Base-by-base conservation (phyloP, 2,888 invertebrate genomes). In the Pseudolycoriella hygida region DNA sequence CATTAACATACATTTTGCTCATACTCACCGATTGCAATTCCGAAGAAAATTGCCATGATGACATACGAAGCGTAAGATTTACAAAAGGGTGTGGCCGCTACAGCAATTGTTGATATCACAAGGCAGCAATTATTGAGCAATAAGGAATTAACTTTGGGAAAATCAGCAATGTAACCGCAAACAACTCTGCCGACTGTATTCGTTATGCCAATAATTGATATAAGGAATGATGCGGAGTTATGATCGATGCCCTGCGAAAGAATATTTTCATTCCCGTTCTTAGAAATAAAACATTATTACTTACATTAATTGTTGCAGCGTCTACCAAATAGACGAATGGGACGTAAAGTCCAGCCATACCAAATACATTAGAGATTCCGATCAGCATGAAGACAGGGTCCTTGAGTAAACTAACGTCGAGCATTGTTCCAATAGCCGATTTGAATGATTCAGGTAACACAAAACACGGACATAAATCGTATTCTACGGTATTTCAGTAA, bases 281-380 rank as follows among this genome's bases (percentile, higher is more conserved):
- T n/a, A n/a, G n/a, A n/a, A n/a, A n/a, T n/a, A n/a, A n/a, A n/a
- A n/a, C n/a, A n/a, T n/a, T n/a, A n/a, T n/a, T 30, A 68, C 73
- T 73, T 64, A 83, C 83, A 57, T 80, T 77, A 46, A 70, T 62
- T 48, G 66, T 70, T 11, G 86, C 86, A 45, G 82, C 80, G 55
- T 90, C 86, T 18, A 90, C 87, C 46, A 97, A 73, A 61, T 89
- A 97, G 42, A 93, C 87, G 64, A 93, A 97, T 34, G 97, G 97
- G 52, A 97, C 88, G 65, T 94, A 94, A 46, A 96, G 77, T 52
- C 96, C 96, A 45, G 94, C 86, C 85, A 97, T 94, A 55, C 96
- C 97, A 62, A 97, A 89, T 47, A 97, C 72, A 64, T 94, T 96
- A 51, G 90, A 92, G 45, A 94, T 75, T 48, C 88, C 89, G 57